A percentile compares a stretch with the other conserved stretches of the same genome.
phyloP scores from a whole-genome alignment of 2,113 vertebrate genomes.

The Bombycilla garrulus region DNA sequence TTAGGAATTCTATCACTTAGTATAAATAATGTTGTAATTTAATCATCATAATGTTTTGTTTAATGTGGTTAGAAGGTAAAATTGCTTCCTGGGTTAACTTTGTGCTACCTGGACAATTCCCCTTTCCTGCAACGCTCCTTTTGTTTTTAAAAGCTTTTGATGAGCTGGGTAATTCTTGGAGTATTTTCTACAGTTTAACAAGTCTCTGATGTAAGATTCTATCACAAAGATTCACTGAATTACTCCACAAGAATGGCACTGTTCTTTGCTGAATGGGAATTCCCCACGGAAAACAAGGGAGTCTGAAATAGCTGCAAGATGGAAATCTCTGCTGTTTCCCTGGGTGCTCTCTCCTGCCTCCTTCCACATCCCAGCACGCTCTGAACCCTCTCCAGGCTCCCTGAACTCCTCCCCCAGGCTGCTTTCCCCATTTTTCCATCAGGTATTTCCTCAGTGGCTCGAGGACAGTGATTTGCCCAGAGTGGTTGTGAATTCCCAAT shows the following conservation, averaged over 20 bases:
- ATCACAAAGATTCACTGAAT: neutral
- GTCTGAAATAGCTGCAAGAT: conserved; percentile 9
- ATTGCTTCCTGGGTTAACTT: neutral
- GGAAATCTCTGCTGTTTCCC: neutral
- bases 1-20: neutral
- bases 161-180: neutral
- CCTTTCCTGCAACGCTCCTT: neutral
- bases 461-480: neutral
- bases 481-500: neutral
- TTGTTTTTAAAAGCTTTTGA: neutral
- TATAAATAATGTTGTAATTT: neutral
- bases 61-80: neutral
- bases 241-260: neutral
- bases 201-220: neutral
- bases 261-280: conserved; percentile 18
- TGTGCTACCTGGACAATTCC: neutral
- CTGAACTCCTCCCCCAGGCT: neutral
- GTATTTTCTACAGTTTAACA: neutral
- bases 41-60: neutral
- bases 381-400: neutral
- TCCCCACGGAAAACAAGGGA: neutral
- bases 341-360: neutral
- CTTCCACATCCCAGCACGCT: neutral
- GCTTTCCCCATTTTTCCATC: neutral
- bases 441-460: neutral